Evolutionary conservation across 2,113 vertebrate species (phyloP), one percentile per base, ranked within the genome.

Genomic region (Carollia perspicillata): DNA sequence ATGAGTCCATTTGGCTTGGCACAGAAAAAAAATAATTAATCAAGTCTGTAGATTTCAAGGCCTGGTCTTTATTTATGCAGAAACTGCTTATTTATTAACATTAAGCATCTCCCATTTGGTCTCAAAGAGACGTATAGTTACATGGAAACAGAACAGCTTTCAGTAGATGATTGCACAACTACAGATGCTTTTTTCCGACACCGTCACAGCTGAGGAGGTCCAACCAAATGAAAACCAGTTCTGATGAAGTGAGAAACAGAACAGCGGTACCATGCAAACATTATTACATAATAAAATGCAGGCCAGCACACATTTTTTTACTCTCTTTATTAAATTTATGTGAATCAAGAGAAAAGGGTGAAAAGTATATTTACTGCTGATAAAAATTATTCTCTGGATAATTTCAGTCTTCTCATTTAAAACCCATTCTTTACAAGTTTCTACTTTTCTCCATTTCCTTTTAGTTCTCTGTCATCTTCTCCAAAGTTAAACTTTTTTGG

Each of bases 241-340:
- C 96, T 97, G 96, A 96, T 97, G 96, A 97, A 97, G 95, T 96
- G 97, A 97, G 95, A 97, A 97, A 85, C 89, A 97, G 97, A 95
- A 95, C 89, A 94, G 63, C 8, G 75, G 91, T 88, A 97, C 97
- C 97, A 97, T 75, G 87, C 60, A 96, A 97, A 93, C 4, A 23
- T 78, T 93, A 96, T 96, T 93, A 97, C 95, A 97, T 96, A 97
- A 96, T 95, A 96, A 95, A 97, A 93, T 93, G 80, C 94, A 97
- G 94, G 42, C 84, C 87, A 90, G 92, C 78, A 79, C 74, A 95
- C 49, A 84, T 74, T 96, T 96, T 68, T 68, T 68, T 18, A 93
- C 80, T 68, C 75, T 88, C 68, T 95, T 92, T 95, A 97, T 97
- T 95, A 93, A 97, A 90, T 95, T 88, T 98, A 97, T 90, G 84